Conservation (phyloP, 2,113 vertebrate genomes). For the Anthoscopus minutus region DNA sequence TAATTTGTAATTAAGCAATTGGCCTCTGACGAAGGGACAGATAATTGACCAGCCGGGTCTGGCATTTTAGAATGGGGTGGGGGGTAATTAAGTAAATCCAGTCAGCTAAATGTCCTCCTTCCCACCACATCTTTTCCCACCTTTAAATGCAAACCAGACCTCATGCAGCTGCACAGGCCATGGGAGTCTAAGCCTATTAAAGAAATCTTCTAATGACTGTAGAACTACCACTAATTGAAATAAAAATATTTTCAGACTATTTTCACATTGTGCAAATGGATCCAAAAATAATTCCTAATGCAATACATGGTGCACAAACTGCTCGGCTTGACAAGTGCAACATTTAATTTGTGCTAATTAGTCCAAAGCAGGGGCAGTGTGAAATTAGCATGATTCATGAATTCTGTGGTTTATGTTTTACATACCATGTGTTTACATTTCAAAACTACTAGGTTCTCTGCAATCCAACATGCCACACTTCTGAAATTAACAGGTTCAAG, state of each 20-base stretch:
- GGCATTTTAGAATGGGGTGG: conserved; percentile 26
- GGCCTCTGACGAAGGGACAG: conserved; percentile 18
- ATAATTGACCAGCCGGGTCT: conserved; percentile 39
- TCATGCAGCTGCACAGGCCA: conserved; percentile 52
- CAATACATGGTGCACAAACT: conserved; percentile 51
- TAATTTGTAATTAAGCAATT: conserved; percentile 60
- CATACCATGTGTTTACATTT: conserved; percentile 45
- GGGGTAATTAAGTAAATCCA: conserved; percentile 57
- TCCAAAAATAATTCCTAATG: conserved; percentile 46
- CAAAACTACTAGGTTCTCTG: conserved; percentile 4
- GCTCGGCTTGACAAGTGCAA: conserved; percentile 67
- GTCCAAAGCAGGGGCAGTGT: conserved; percentile 67
- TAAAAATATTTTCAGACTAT: conserved; percentile 70
- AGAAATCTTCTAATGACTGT: conserved; percentile 68
- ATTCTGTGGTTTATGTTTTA: conserved; percentile 52
- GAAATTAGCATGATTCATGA: conserved; percentile 72
- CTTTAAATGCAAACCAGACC: conserved; percentile 51
- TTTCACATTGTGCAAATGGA: conserved; percentile 56
- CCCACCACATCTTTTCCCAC: conserved; percentile 22
- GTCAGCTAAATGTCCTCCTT: conserved; percentile 42
- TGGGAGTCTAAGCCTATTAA: conserved; percentile 54
- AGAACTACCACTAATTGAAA: conserved; percentile 61
- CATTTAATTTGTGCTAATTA: conserved; percentile 75
- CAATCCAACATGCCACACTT: not conserved
- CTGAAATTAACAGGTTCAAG: not conserved